A percentile compares a stretch with the other conserved stretches of the same genome.
Evolutionary conservation across 2,888 invertebrate species (phyloP).

Genomic region (Dryobotodes eremita): DNA sequence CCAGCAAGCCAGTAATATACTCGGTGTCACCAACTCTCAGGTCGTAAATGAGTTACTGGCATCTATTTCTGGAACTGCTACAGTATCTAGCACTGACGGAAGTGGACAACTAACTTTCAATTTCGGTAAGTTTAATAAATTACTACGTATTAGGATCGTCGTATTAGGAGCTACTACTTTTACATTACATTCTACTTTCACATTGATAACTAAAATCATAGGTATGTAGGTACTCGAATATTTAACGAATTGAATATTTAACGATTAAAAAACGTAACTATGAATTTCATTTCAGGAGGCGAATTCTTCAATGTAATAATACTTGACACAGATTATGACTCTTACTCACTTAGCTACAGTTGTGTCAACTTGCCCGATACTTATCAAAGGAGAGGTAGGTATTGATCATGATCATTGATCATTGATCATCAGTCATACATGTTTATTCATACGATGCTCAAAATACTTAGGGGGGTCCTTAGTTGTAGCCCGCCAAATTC

Average conservation of each 20-base stretch:
- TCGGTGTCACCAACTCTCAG: slow-evolving; percentile 76
- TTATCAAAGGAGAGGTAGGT: slow-evolving; percentile 67
- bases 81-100: slow-evolving; percentile 79
- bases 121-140: slow-evolving; percentile 75
- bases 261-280: too few species aligned
- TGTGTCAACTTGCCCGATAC: slow-evolving; percentile 83
- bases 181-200: neutral
- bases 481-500: too few species aligned
- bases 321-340: slow-evolving; percentile 90
- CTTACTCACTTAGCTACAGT: slow-evolving; percentile 91
- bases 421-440: neutral
- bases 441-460: neutral
- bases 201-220: neutral
- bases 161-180: too few species aligned
- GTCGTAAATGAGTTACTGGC: slow-evolving; percentile 84
- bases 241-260: too few species aligned
- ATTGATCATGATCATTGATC: too few species aligned
- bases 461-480: too few species aligned
- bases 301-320: slow-evolving; percentile 67
- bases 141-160: neutral
- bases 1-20: slow-evolving; percentile 70
- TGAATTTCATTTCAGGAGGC: slow-evolving; percentile 52
- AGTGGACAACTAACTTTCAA: slow-evolving; percentile 89
- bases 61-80: slow-evolving; percentile 88
- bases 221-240: neutral